Base-by-base conservation (phyloP, 1,140 invertebrate species). In the Radopholus similis region DNA sequence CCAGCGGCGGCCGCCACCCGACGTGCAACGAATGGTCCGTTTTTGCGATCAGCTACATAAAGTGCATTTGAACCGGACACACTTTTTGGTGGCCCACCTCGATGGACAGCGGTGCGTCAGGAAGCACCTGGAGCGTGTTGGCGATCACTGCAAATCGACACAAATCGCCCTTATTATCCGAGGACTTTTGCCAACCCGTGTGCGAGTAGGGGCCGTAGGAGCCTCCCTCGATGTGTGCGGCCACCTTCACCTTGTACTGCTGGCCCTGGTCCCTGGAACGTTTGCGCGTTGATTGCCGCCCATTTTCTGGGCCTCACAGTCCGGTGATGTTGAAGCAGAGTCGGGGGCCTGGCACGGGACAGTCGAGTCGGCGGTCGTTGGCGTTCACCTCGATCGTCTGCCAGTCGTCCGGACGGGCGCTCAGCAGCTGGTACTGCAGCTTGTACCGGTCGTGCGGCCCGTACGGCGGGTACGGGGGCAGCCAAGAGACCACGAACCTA, bases 1-100 rank as follows among this genome's bases (percentile, higher is more conserved):
- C 81, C 54, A 71, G 35, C 11, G 79, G 79, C 56, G 79, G 78
- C 60, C 70, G 70, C 79, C 79, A 81, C n/a, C 73, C 49, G 59
- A 81, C 75, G 55, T 82, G 78, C 38, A 81, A 67, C 4, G 82
- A 79, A 57, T 82, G 78, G 54, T 82, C 81, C n/a, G 81, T 83
- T 60, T 83, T 81, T 2, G 77, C 81, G 37, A 81, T 83, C 1
- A 81, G 68, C 40, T 51, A 0, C 23, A 51, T n/a, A n/a, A n/a
- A n/a, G n/a, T n/a, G n/a, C n/a, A n/a, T n/a, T n/a, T n/a, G n/a
- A n/a, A n/a, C n/a, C n/a, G n/a, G n/a, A n/a, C n/a, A n/a, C n/a
- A n/a, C n/a, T n/a, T n/a, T n/a, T n/a, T n/a, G n/a, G n/a, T n/a
- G n/a, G n/a, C n/a, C 0, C 47, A 51, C 47, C 23, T 81, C 68